Evolutionary conservation across 2,113 vertebrate genomes (phyloP).

Genomic region (Channa argus): DNA sequence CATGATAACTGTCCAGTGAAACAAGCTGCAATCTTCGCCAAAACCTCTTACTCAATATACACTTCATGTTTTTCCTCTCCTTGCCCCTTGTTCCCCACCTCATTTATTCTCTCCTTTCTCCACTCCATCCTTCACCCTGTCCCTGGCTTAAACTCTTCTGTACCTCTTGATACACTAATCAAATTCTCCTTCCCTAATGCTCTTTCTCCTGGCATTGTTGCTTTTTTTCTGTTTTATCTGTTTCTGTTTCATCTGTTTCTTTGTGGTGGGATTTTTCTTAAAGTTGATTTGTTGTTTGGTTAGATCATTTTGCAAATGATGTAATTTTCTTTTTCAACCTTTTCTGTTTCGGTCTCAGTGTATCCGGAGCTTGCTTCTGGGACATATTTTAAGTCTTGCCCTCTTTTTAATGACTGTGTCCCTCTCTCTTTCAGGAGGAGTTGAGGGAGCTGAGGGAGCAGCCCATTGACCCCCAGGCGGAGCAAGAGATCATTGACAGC

Average conservation of each 20-base stretch:
- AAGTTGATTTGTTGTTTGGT: conserved; percentile 12
- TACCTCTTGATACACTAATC: conserved; percentile 3
- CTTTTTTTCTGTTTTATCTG: neutral
- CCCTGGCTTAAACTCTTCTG: conserved; percentile 12
- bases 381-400: conserved; percentile 11
- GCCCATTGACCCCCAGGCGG: conserved; percentile 92
- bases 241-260: conserved; percentile 1
- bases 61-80: neutral
- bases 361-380: conserved; percentile 5
- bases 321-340: conserved; percentile 13
- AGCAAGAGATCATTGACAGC: conserved; percentile 97
- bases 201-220: neutral
- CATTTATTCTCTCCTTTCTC: conserved; percentile 30
- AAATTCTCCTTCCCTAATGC: neutral
- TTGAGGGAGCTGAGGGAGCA: conserved; percentile 92
- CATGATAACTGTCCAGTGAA: conserved; percentile 44
- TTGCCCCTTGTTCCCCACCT: conserved; percentile 33
- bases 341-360: conserved; percentile 12
- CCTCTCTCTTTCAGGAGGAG: conserved; percentile 87
- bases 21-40: conserved; percentile 48
- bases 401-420: neutral
- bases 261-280: neutral
- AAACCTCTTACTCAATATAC: conserved; percentile 11
- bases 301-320: conserved; percentile 13
- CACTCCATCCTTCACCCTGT: conserved; percentile 39